Percentiles rank a stretch among this genome's conserved stretches.
Evolutionary conservation across 2,797 vertebrate species (phyloP).

Genomic region (Holocentrus rufus): DNA sequence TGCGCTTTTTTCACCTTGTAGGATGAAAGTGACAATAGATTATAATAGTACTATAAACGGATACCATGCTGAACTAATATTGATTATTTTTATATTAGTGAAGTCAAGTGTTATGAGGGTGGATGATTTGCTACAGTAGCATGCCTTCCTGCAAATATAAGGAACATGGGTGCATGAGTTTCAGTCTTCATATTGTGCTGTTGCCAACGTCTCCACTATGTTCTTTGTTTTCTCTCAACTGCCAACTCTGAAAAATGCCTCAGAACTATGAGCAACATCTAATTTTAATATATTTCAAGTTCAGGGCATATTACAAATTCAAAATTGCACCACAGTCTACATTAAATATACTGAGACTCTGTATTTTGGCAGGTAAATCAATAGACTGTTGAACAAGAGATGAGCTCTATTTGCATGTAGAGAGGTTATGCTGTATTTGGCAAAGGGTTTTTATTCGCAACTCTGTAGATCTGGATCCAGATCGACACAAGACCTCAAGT

Average conservation of each 20-base stretch:
- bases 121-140: conserved; percentile 2
- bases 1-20: conserved; percentile 30
- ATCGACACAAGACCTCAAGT: conserved; percentile 33
- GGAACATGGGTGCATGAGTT: conserved; percentile 35
- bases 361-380: conserved; percentile 22
- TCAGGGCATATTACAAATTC: conserved; percentile 25
- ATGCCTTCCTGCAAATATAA: conserved; percentile 30
- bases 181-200: conserved; percentile 28
- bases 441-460: conserved; percentile 13
- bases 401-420: conserved; percentile 26
- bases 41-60: conserved; percentile 22
- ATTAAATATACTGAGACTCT: neutral
- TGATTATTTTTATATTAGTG: neutral
- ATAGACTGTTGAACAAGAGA: conserved; percentile 23
- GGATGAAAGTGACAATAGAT: neutral
- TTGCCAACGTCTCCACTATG: conserved; percentile 27
- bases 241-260: conserved; percentile 47
- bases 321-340: conserved; percentile 18
- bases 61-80: neutral
- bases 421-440: conserved; percentile 44
- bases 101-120: neutral
- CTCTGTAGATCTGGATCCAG: conserved; percentile 26
- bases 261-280: conserved; percentile 29
- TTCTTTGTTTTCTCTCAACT: conserved; percentile 38
- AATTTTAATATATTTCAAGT: conserved; percentile 28